Evolutionary conservation across 2,113 vertebrate genomes (phyloP).

Genomic region (Dicentrarchus labrax): DNA sequence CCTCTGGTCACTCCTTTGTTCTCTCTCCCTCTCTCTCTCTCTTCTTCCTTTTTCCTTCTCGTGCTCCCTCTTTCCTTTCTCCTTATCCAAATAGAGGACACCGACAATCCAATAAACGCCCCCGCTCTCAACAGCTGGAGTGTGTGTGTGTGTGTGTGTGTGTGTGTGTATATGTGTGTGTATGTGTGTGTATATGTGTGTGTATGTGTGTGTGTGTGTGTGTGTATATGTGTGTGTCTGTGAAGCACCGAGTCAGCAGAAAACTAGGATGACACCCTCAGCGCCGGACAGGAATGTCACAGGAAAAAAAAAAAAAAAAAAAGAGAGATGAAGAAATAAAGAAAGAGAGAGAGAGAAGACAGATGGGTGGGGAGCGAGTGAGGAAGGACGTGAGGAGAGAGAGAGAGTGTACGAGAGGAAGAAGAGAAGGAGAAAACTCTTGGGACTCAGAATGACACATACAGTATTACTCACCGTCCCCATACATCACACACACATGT

Average conservation of each 20-base stretch:
- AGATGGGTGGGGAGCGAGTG: slow-evolving; percentile 48
- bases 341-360: slow-evolving; percentile 43
- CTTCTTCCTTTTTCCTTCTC: background rate
- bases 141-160: slow-evolving; percentile 55
- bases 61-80: slow-evolving; percentile 56
- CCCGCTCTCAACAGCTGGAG: slow-evolving; percentile 77
- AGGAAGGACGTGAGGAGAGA: slow-evolving; percentile 30
- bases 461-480: slow-evolving; percentile 76
- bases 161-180: slow-evolving; percentile 19
- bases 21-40: slow-evolving; percentile 34
- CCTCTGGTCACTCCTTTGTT: slow-evolving; percentile 23
- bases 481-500: slow-evolving; percentile 58
- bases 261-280: slow-evolving; percentile 78
- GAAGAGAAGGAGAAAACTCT: slow-evolving; percentile 70
- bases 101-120: slow-evolving; percentile 81
- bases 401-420: slow-evolving; percentile 19
- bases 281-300: slow-evolving; percentile 80
- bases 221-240: slow-evolving; percentile 41
- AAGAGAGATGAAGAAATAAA: slow-evolving; percentile 30
- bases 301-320: slow-evolving; percentile 41
- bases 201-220: no score
- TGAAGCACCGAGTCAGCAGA: slow-evolving; percentile 75
- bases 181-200: slow-evolving; percentile 33
- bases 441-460: slow-evolving; percentile 75
- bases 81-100: slow-evolving; percentile 82